Evolutionary conservation across 2,797 vertebrate genomes (phyloP), one percentile per base, ranked within the genome.

Genomic region (Orientallactaga sibirica): DNA sequence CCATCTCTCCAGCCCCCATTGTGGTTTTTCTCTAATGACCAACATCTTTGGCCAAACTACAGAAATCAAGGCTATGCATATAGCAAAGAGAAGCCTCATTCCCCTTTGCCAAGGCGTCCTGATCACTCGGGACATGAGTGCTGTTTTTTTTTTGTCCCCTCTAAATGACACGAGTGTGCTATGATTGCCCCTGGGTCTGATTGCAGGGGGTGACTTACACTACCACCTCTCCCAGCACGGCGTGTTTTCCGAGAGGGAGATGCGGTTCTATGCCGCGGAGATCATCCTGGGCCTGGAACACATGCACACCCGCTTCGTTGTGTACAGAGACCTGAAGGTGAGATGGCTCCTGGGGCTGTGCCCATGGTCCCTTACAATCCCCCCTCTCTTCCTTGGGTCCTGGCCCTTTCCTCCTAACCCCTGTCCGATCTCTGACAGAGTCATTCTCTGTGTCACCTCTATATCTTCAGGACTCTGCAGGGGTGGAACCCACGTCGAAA

Each of bases 271-370:
- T 43, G 99, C 99, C 37, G 98, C 99, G 0, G 99, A 99, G 97
- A 99, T 99, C 98, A 99, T 99, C 97, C 98, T 99, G 96, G 99
- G 99, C 7, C 98, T 99, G 90, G 99, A 99, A 73, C 99, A 99
- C 98, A 99, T 99, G 99, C 99, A 99, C 98, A 99, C 98, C 95
- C 99, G 99, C 92, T 99, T 99, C 2, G 99, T 99, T 0, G 99
- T 99, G 68, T 99, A 99, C 98, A 98, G 99, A 97, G 99, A 99
- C 98, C 98, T 99, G 90, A 99, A 99, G 99, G 99, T 99, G 98
- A 97, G 89, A 0, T 0, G 0, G 5, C 41, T 20, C 25, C 0
- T 20, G 90, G 55, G 4, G 33, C 19, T 5, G 41, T 48, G 15
- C n/a, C 76, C 29, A 14, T 0, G 7, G 80, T 3, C 12, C 19